Evolutionary conservation across 2,797 vertebrate species (phyloP), one percentile per base, ranked within the genome.

Genomic region (Mastacembelus armatus): DNA sequence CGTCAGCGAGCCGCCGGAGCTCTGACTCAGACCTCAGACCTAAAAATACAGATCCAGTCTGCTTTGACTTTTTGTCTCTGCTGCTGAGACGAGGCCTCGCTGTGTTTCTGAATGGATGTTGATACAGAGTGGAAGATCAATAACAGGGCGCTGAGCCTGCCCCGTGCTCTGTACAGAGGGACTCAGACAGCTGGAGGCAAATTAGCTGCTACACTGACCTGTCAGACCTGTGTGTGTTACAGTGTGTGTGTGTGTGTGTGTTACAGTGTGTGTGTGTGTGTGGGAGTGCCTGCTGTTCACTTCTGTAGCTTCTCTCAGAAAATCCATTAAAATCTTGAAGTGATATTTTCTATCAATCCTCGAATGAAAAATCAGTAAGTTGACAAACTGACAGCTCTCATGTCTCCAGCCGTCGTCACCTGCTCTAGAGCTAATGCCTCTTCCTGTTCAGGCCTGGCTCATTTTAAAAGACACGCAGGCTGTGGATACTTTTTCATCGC

Each of bases 281-380:
- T 29, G 4, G 35, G 19, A 52, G 56, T 56, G 29, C 49, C 44
- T 44, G 26, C 35, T 42, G 63, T 15, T 48, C 10, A 7, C 5
- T 10, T 39, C 24, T 29, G 40, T 29, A 21, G 36, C 43, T 44
- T 68, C 22, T 14, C 45, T 36, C 18, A 52, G 18, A 38, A 18
- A 65, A 70, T 50, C 36, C 61, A 71, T 77, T 33, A 35, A 29
- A 18, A n/a, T n/a, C n/a, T n/a, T n/a, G n/a, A n/a, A n/a, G n/a
- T n/a, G n/a, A n/a, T n/a, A n/a, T n/a, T n/a, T n/a, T n/a, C n/a
- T n/a, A n/a, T n/a, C n/a, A n/a, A n/a, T n/a, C n/a, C n/a, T n/a
- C n/a, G n/a, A n/a, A n/a, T n/a, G n/a, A n/a, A n/a, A n/a, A n/a
- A n/a, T n/a, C n/a, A 3, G 32, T 10, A n/a, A n/a, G n/a, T n/a